These are phyloP conservation scores for Rotaria magnacalcarata DNA, from an alignment of 2,888 invertebrate species.

Conservation along the genomic window DNA sequence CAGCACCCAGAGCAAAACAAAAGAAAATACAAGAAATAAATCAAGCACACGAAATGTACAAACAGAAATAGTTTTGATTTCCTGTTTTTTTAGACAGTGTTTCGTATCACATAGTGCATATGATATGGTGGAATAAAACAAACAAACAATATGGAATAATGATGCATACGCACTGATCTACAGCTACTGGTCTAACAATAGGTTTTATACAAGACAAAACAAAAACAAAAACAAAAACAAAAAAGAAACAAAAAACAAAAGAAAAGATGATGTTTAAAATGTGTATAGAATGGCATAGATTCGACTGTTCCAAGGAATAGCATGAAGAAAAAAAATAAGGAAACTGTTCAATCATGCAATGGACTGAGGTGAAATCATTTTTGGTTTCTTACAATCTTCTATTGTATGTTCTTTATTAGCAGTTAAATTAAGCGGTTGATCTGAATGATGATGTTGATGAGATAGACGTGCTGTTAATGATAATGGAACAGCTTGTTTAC, in stretches of 20 bases:
- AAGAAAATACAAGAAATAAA: background rate
- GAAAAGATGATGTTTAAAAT: background rate
- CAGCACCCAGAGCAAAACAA: background rate
- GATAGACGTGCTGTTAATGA: constrained; percentile 14
- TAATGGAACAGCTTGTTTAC: constrained; percentile 17
- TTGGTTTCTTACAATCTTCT: background rate
- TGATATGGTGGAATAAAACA: constrained; percentile 1
- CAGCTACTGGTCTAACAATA: background rate
- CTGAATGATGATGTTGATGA: background rate
- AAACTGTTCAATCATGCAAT: constrained; percentile 18
- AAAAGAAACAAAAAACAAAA: background rate
- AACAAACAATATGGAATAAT: constrained; percentile 10
- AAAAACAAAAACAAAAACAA: too few species aligned
- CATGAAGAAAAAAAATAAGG: background rate
- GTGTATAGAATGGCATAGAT: background rate
- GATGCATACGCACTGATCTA: background rate
- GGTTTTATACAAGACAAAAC: background rate
- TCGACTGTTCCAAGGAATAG: background rate
- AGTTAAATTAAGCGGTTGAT: constrained; percentile 16
- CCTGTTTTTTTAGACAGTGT: background rate
- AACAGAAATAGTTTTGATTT: background rate
- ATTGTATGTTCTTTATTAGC: background rate
- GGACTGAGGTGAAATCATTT: background rate
- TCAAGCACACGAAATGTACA: background rate
- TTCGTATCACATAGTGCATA: constrained; percentile 24